Evolutionary conservation across 2,113 vertebrate species (phyloP), one percentile per base, ranked within the genome.

Genomic region (Spilogale gracilis): DNA sequence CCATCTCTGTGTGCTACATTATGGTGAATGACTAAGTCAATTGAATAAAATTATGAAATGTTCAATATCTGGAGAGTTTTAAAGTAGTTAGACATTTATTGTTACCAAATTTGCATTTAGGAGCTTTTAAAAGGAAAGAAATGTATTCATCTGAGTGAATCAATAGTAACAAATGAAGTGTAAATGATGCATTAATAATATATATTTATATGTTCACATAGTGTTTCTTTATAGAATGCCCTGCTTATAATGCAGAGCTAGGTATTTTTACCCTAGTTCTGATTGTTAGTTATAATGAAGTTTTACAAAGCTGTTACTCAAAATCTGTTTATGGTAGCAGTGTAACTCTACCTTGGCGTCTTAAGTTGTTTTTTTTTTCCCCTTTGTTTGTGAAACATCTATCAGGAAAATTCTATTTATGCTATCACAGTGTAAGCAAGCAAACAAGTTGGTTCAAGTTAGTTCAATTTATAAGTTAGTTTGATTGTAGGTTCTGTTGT

Each of bases 201-300:
- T 67, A n/a, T 94, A 78, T 84, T 91, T 89, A 52, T 45, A 50
- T 60, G 69, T 81, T 92, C 23, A 80, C 9, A 58, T 92, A 67
- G 50, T 69, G 20, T 86, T 84, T n/a, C 61, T 94, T 89, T 89
- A 54, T 92, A 87, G 32, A 92, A 81, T 65, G 38, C 5, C 23
- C 30, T 82, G 27, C 69, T 69, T 87, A 61, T 73, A 82, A 82
- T 76, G 30, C 30, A 92, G 58, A 80, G 71, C 16, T 85, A 38
- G 10, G 18, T 85, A 52, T 38, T 89, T 96, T 80, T 50, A 63
- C 48, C 17, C 18, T 20, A 56, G 1, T 94, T 94, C 65, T 83
- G 52, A 56, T 78, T 61, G 13, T 60, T 84, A 65, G 27, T 32
- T 87, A 52, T 67, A 27, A 38, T 43, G 56, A 58, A 82, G 25